Evolutionary conservation across 1,140 invertebrate species (phyloP).

Genomic region (Plodia interpunctella): DNA sequence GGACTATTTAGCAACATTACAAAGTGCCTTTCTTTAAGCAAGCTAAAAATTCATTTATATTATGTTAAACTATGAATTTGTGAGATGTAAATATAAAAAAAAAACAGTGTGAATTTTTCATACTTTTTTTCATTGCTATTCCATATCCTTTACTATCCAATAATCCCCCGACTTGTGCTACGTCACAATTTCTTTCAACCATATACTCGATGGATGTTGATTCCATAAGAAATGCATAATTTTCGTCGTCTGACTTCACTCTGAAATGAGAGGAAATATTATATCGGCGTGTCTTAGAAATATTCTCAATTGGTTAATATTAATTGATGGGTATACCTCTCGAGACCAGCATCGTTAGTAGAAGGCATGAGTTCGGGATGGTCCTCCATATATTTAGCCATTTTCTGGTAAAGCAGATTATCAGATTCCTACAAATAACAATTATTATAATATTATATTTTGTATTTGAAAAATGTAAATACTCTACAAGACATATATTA

Average conservation of each 20-base stretch:
- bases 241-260: constrained; percentile 77
- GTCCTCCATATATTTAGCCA: constrained; percentile 87
- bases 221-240: constrained; percentile 93
- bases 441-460: neutral
- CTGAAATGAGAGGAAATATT: constrained; percentile 36
- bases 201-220: constrained; percentile 89
- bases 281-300: constrained; percentile 4
- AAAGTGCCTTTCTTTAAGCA: no score
- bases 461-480: no score
- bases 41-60: no score
- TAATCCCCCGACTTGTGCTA: constrained; percentile 85
- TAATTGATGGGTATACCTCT: constrained; percentile 56
- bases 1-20: no score
- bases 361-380: constrained; percentile 83
- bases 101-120: constrained; percentile 33
- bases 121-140: constrained; percentile 86
- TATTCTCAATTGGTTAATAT: no score
- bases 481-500: no score
- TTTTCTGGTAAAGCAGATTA: constrained; percentile 85
- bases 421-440: constrained; percentile 77
- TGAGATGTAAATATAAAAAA: no score
- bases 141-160: constrained; percentile 91
- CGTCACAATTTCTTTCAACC: constrained; percentile 85
- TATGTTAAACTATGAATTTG: no score
- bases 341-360: constrained; percentile 85